phyloP scores from a whole-genome alignment of 2,888 invertebrate species.

The Dryococelus australis region DNA sequence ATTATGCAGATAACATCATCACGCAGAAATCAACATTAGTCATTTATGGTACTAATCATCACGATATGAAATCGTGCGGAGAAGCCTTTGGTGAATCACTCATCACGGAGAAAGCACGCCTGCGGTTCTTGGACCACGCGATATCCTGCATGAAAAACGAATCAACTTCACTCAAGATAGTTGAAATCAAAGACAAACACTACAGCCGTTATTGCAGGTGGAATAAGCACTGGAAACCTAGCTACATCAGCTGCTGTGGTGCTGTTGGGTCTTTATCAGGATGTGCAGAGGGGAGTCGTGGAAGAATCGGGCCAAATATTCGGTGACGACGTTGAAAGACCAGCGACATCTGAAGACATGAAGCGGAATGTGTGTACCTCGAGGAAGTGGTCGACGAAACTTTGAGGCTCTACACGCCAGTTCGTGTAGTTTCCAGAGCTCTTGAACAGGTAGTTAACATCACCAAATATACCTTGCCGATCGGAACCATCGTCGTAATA shows the following conservation, averaged over 20 bases:
- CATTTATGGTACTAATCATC: too few relatives aligned
- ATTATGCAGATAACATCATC: background rate
- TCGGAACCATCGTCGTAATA: background rate
- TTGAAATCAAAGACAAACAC: background rate
- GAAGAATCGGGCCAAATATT: conserved; percentile 41
- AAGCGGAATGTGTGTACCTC: conserved; percentile 44
- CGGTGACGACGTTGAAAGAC: conserved; percentile 33
- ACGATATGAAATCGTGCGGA: too few relatives aligned
- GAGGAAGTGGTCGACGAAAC: conserved; percentile 39
- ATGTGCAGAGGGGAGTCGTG: conserved; percentile 43
- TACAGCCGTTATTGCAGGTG: background rate
- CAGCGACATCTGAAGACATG: conserved; percentile 43
- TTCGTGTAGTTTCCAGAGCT: background rate
- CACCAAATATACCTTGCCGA: background rate
- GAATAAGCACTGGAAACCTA: background rate
- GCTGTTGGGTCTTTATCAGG: conserved; percentile 45
- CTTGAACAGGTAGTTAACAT: background rate
- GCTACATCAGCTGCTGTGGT: conserved; percentile 34
- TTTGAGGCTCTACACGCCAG: background rate
- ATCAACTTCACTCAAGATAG: background rate
- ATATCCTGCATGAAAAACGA: background rate
- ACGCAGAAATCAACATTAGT: background rate
- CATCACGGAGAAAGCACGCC: background rate
- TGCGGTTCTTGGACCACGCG: background rate
- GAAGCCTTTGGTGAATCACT: background rate